Evolutionary conservation across 2,113 vertebrate genomes (phyloP).

Genomic region (Corydoras maculifer): DNA sequence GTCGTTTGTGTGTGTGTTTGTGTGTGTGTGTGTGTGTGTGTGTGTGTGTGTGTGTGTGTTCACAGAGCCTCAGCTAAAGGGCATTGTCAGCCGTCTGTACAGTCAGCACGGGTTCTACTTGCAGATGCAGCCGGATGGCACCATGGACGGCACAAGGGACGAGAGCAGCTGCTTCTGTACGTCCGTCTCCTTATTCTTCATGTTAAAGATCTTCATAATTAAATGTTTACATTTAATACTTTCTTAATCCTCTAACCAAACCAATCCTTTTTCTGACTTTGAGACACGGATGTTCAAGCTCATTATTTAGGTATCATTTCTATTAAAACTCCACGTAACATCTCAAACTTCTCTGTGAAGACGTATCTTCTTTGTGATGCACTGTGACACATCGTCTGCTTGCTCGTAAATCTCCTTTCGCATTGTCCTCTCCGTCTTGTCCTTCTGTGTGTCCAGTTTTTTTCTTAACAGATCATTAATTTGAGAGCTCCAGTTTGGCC

Average conservation of each 20-base stretch:
- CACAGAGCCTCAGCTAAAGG: conserved; percentile 83
- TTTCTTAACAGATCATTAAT: conserved; percentile 35
- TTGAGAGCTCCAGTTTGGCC: conserved; percentile 34
- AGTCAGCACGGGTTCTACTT: conserved; percentile 83
- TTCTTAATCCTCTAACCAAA: background rate
- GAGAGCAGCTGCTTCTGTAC: conserved; percentile 73
- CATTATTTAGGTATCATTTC: no score
- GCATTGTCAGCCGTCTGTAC: conserved; percentile 81
- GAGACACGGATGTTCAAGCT: background rate
- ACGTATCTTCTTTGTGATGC: background rate
- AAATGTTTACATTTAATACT: no score
- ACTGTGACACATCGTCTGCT: background rate
- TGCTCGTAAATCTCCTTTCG: conserved; percentile 14
- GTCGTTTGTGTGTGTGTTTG: background rate
- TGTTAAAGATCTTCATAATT: background rate
- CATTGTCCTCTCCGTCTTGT: conserved; percentile 8
- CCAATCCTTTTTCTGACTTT: background rate
- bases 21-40: background rate
- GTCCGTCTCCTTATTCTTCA: conserved; percentile 38
- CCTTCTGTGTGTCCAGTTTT: conserved; percentile 23
- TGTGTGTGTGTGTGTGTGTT: conserved; percentile 19
- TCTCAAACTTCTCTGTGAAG: background rate
- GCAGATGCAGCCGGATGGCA: conserved; percentile 79
- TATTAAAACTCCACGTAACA: no score
- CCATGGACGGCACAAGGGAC: conserved; percentile 75